Conservation (phyloP, 2,888 invertebrate genomes). For the Andrena dorsata region DNA sequence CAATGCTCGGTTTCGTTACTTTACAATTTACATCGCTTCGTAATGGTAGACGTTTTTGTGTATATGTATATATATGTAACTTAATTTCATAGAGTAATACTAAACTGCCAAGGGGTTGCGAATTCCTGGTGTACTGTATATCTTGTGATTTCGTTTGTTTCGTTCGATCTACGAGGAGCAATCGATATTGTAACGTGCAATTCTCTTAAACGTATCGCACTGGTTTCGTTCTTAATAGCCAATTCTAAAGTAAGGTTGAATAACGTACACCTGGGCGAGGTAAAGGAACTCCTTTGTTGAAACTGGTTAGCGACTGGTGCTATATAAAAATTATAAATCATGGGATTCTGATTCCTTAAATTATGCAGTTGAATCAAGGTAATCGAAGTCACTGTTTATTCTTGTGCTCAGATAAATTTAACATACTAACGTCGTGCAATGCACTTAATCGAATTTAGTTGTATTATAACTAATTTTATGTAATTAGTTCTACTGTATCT, state of each 20-base stretch:
- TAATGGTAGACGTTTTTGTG: slow-evolving; percentile 18
- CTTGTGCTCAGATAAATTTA: slow-evolving; percentile 60
- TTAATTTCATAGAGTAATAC: slow-evolving; percentile 41
- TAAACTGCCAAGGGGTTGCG: slow-evolving; percentile 21
- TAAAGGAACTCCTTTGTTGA: slow-evolving; percentile 42
- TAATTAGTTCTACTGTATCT: slow-evolving; percentile 18
- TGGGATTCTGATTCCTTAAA: slow-evolving; percentile 56
- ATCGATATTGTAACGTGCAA: slow-evolving; percentile 42
- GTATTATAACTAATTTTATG: slow-evolving; percentile 26
- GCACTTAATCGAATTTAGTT: slow-evolving; percentile 56
- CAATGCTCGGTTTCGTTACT: slow-evolving; percentile 27
- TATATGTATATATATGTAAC: slow-evolving; percentile 29
- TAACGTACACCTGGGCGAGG: slow-evolving; percentile 31
- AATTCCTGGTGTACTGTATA: slow-evolving; percentile 43
- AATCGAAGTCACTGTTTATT: slow-evolving; percentile 54
- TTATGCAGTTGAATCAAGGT: slow-evolving; percentile 53
- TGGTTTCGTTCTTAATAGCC: slow-evolving; percentile 38
- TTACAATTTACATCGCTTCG: slow-evolving; percentile 22
- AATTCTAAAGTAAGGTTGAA: slow-evolving; percentile 53
- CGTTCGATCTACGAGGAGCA: slow-evolving; percentile 27
- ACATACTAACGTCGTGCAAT: slow-evolving; percentile 55
- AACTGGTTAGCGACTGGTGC: slow-evolving; percentile 69
- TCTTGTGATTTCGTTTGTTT: slow-evolving; percentile 37
- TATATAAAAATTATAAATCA: slow-evolving; percentile 61
- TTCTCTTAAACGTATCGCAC: slow-evolving; percentile 36